phyloP scores from a whole-genome alignment of 2,113 vertebrate species.

The Haliaeetus leucogaster region DNA sequence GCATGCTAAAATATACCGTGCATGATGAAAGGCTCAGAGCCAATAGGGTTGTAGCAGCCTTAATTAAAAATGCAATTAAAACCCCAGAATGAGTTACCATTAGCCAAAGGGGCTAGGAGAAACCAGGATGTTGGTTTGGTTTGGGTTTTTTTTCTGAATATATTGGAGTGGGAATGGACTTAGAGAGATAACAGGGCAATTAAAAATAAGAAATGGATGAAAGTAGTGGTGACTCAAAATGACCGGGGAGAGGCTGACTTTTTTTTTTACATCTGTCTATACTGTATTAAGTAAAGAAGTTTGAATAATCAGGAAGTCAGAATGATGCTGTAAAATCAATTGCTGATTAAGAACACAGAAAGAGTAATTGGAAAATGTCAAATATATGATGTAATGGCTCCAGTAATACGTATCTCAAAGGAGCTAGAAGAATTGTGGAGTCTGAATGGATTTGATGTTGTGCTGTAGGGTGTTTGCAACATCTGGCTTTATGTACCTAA shows the following conservation, averaged over 20 bases:
- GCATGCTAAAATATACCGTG: background rate
- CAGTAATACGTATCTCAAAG: background rate
- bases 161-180: background rate
- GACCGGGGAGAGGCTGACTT: background rate
- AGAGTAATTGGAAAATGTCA: background rate
- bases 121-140: background rate
- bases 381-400: background rate
- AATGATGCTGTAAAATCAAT: slow-evolving; percentile 1
- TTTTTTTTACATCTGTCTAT: background rate
- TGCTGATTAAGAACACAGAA: background rate
- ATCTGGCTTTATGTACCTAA: background rate
- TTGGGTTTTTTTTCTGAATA: background rate
- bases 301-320: background rate
- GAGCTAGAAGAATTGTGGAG: background rate
- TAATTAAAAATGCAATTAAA: slow-evolving; percentile 57
- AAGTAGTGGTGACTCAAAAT: background rate
- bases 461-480: background rate
- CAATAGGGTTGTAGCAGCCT: background rate
- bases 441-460: background rate
- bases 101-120: slow-evolving; percentile 12
- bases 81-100: background rate
- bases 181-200: slow-evolving; percentile 31
- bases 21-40: background rate
- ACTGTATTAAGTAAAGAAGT: background rate
- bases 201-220: slow-evolving; percentile 12